Conservation (phyloP, 2,888 invertebrate species). For the Rapana venosa region DNA sequence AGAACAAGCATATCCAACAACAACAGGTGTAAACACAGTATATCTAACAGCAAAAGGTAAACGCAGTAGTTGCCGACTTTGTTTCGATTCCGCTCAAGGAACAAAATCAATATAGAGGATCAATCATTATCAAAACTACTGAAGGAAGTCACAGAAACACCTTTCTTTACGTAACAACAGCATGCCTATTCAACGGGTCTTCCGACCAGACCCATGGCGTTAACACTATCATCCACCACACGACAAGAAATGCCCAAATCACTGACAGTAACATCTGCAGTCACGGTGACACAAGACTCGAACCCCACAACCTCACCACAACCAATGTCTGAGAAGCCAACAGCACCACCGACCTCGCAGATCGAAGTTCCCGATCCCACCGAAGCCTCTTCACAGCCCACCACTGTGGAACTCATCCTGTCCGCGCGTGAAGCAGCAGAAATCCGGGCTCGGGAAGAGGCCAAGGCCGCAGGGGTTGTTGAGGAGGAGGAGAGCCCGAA, state of each 20-base stretch:
- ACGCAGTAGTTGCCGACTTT: no score
- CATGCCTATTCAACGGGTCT: no score
- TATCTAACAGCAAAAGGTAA: not conserved
- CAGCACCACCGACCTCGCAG: not conserved
- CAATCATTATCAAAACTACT: no score
- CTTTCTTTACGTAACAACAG: no score
- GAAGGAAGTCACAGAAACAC: no score
- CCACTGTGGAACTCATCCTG: conserved; percentile 35
- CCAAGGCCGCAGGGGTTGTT: not conserved
- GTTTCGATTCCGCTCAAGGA: no score
- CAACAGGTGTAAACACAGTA: no score
- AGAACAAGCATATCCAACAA: not conserved
- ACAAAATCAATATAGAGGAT: no score
- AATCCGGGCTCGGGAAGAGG: not conserved
- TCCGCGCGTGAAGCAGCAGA: conserved; percentile 22
- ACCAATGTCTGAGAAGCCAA: not conserved
- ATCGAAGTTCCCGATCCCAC: not conserved
- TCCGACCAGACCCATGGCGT: no score
- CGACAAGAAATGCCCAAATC: no score
- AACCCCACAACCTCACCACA: not conserved
- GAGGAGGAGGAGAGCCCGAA: not conserved
- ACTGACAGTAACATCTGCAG: not conserved
- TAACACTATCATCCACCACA: no score
- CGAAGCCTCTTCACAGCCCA: not conserved
- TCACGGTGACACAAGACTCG: not conserved